Conservation (phyloP, 2,888 invertebrate genomes). For the Drosophila subquinaria region DNA sequence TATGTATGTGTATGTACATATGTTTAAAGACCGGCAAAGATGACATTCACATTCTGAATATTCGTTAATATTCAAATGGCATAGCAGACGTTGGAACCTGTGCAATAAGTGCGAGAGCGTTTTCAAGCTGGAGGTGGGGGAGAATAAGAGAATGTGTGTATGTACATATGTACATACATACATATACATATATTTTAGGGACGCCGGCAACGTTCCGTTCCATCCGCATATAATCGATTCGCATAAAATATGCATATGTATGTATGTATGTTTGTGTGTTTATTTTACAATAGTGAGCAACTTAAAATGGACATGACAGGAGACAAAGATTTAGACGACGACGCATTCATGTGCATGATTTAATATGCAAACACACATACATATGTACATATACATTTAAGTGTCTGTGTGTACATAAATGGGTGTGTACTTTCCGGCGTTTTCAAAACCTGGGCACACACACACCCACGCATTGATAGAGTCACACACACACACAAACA, state of each 20-base stretch:
- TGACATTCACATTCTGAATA: conserved; percentile 51
- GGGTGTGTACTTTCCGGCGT: conserved; percentile 62
- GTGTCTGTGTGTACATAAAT: conserved; percentile 26
- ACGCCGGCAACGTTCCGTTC: conserved; percentile 27
- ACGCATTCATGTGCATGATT: conserved; percentile 37
- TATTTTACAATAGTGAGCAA: conserved; percentile 36
- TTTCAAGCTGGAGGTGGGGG: conserved; percentile 8
- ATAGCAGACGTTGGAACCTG: conserved; percentile 34
- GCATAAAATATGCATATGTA: conserved; percentile 21
- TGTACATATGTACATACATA: too few species aligned
- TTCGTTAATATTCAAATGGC: conserved; percentile 70
- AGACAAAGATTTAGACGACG: conserved; percentile 33
- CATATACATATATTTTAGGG: too few species aligned
- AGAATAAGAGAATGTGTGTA: conserved; percentile 1
- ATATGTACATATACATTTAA: neutral
- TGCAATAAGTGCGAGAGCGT: neutral
- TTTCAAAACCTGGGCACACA: conserved; percentile 31
- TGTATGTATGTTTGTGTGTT: conserved; percentile 4
- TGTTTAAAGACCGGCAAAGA: conserved; percentile 43
- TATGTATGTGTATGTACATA: neutral
- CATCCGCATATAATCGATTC: conserved; percentile 39
- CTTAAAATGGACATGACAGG: conserved; percentile 42
- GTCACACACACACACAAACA: conserved; percentile 6
- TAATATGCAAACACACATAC: conserved; percentile 19
- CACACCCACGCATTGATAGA: conserved; percentile 4